A percentile compares a stretch with the other conserved stretches of the same genome.
Conservation (phyloP, 2,113 vertebrate species). For the Perca flavescens region DNA sequence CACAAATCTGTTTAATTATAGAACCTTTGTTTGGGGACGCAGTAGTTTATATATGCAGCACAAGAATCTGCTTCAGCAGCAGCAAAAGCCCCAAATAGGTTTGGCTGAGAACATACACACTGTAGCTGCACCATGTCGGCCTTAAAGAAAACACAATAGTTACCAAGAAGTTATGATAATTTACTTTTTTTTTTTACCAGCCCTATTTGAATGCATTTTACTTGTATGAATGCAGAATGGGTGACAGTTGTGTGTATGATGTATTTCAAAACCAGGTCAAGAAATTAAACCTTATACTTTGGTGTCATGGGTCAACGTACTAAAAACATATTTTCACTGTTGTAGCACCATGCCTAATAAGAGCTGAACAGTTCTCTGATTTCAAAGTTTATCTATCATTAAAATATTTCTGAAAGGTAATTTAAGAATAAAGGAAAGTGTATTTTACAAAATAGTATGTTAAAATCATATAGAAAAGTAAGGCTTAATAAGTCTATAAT, state of each 20-base stretch:
- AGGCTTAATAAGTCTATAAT: not conserved
- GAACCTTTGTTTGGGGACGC: conserved; percentile 12
- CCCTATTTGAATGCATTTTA: not conserved
- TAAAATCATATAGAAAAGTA: not conserved
- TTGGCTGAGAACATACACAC: not conserved
- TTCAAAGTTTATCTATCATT: not conserved
- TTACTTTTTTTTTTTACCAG: not conserved
- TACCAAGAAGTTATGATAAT: not conserved
- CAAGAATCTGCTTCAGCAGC: not conserved
- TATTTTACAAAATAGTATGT: not conserved
- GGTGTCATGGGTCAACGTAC: not conserved
- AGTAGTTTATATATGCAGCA: not conserved
- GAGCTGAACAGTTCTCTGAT: not conserved
- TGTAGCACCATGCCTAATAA: not conserved
- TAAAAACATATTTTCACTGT: not conserved
- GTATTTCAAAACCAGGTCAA: not conserved
- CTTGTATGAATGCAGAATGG: not conserved
- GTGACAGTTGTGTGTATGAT: not conserved
- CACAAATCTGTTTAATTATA: conserved; percentile 26
- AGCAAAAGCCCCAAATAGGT: not conserved
- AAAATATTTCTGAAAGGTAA: not conserved
- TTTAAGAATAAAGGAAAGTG: not conserved
- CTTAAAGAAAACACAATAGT: not conserved
- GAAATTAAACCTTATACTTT: not conserved
- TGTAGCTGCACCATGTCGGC: not conserved